Conservation (phyloP, 2,888 invertebrate genomes). For the Rhabditoides inermis region DNA sequence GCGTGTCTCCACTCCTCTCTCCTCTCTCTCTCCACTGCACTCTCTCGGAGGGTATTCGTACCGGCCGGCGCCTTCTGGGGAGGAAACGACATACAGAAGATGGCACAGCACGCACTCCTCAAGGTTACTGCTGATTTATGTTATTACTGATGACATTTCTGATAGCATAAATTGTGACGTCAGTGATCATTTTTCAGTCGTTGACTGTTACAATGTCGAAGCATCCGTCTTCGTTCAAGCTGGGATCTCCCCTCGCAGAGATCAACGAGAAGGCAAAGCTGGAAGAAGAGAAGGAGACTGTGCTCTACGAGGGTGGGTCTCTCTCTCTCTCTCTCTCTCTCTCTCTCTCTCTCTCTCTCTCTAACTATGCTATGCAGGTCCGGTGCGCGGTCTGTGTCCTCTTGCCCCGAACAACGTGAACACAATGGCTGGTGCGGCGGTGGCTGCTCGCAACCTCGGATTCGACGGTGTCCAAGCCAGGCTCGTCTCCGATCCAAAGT, state of each 20-base stretch:
- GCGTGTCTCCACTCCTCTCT: slow-evolving; percentile 52
- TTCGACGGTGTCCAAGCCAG: slow-evolving; percentile 57
- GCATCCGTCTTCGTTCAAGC: slow-evolving; percentile 57
- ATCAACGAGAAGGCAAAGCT: slow-evolving; percentile 51
- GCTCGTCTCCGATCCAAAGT: slow-evolving; percentile 58
- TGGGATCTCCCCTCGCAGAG: slow-evolving; percentile 55
- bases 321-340: no score
- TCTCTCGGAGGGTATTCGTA: slow-evolving; percentile 53
- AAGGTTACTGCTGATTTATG: slow-evolving; percentile 44
- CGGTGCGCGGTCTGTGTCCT: slow-evolving; percentile 58
- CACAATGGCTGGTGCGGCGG: slow-evolving; percentile 59
- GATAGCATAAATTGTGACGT: no score
- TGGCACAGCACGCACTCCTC: slow-evolving; percentile 58
- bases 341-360: slow-evolving; percentile 9
- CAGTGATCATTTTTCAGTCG: slow-evolving; percentile 48
- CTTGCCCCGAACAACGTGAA: slow-evolving; percentile 61
- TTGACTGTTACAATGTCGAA: slow-evolving; percentile 59
- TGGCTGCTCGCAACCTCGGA: slow-evolving; percentile 58
- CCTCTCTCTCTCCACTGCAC: slow-evolving; percentile 42
- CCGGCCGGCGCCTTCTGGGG: slow-evolving; percentile 61
- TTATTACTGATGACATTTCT: no score
- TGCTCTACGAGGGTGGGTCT: slow-evolving; percentile 56
- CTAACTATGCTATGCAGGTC: slow-evolving; percentile 52
- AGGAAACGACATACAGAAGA: slow-evolving; percentile 58
- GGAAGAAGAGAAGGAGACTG: slow-evolving; percentile 45